These are phyloP conservation scores for Apamea sordens DNA, from an alignment of 2,888 invertebrate species.

Conservation along the genomic window DNA sequence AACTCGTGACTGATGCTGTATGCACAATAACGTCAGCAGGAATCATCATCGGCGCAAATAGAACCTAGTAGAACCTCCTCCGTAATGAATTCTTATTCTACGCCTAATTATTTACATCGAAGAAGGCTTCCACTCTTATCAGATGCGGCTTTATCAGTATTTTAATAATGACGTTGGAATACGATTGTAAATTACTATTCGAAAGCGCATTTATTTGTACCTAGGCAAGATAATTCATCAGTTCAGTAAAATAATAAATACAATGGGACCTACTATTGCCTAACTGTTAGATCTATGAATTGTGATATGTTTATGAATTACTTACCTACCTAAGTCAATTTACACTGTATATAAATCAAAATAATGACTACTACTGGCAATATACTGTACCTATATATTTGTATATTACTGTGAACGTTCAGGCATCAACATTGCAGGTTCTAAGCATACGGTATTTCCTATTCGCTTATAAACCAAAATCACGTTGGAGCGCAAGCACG, in stretches of 20 bases:
- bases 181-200: slow-evolving; percentile 34
- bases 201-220: slow-evolving; percentile 53
- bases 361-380: slow-evolving; percentile 54
- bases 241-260: slow-evolving; percentile 75
- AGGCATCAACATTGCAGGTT: not conserved
- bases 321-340: slow-evolving; percentile 73
- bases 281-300: slow-evolving; percentile 80
- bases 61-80: slow-evolving; percentile 24
- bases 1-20: slow-evolving; percentile 41
- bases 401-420: slow-evolving; percentile 55
- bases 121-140: slow-evolving; percentile 41
- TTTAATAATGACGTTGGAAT: slow-evolving; percentile 23
- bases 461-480: not conserved
- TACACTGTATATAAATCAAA: slow-evolving; percentile 67
- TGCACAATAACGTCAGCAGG: slow-evolving; percentile 29
- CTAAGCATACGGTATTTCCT: slow-evolving; percentile 14
- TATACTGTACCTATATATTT: slow-evolving; percentile 33
- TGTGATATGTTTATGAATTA: slow-evolving; percentile 76
- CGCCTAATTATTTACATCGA: slow-evolving; percentile 37
- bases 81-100: slow-evolving; percentile 21
- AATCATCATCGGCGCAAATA: slow-evolving; percentile 34
- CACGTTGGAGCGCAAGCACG: not conserved
- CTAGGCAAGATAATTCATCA: slow-evolving; percentile 62
- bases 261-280: slow-evolving; percentile 84
- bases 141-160: slow-evolving; percentile 23